phyloP scores from a whole-genome alignment of 1,140 invertebrate genomes.

The Achatina immaculata region DNA sequence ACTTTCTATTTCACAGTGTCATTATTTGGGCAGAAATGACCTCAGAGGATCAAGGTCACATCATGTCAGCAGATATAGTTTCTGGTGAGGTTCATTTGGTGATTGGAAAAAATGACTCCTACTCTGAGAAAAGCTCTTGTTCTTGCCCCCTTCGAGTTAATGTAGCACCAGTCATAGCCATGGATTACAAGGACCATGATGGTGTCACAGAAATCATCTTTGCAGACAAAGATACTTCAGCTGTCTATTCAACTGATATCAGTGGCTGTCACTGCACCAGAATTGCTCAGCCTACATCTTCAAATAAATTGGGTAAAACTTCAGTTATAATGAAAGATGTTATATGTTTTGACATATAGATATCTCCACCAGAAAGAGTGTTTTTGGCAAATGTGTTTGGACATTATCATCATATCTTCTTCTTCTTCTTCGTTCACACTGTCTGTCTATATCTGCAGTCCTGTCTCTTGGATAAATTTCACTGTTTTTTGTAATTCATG shows the following conservation, averaged over 20 bases:
- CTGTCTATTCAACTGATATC: constrained; percentile 78
- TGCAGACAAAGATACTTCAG: constrained; percentile 75
- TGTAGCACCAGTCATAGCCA: constrained; percentile 46
- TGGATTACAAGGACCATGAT: constrained; percentile 76
- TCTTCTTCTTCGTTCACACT: too few relatives aligned
- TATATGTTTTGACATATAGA: too few relatives aligned
- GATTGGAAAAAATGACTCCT: not conserved
- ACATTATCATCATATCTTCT: too few relatives aligned
- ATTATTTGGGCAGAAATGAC: constrained; percentile 79
- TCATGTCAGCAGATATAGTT: constrained; percentile 32
- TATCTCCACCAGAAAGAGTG: not conserved
- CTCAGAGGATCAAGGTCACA: constrained; percentile 29
- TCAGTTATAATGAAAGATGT: too few relatives aligned
- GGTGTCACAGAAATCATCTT: constrained; percentile 78
- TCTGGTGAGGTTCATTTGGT: not conserved
- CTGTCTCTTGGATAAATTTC: too few relatives aligned
- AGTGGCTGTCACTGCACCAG: constrained; percentile 78
- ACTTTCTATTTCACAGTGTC: constrained; percentile 71
- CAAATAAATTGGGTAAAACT: constrained; percentile 22
- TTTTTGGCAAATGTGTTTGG: not conserved
- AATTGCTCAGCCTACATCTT: constrained; percentile 73
- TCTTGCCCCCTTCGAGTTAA: constrained; percentile 31
- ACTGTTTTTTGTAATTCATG: too few relatives aligned
- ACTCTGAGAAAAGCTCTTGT: constrained; percentile 20
- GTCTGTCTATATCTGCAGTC: too few relatives aligned